phyloP scores from a whole-genome alignment of 2,797 vertebrate genomes.

The Lindbergichthys nudifrons region DNA sequence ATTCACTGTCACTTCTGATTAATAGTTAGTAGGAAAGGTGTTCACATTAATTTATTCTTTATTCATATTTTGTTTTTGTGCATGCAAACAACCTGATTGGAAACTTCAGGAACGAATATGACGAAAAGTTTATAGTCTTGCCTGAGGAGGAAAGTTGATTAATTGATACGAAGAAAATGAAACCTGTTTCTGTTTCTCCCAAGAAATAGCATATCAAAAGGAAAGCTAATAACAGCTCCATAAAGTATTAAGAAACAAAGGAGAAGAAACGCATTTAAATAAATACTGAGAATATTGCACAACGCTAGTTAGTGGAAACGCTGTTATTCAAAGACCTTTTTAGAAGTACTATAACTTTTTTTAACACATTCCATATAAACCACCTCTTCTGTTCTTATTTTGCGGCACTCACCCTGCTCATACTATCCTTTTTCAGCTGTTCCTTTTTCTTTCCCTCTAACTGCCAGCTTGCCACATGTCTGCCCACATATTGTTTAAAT shows the following conservation, averaged over 20 bases:
- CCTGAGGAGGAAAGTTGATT: background rate
- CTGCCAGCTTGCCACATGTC: background rate
- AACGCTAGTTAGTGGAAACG: background rate
- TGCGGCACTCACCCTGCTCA: conserved; percentile 1
- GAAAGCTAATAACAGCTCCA: background rate
- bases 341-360: background rate
- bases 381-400: background rate
- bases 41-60: too few species aligned
- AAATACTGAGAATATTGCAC: background rate
- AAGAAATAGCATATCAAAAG: too few species aligned
- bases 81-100: too few species aligned
- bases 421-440: background rate
- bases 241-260: background rate
- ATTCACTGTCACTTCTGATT: background rate
- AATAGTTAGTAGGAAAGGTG: too few species aligned
- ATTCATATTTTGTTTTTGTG: too few species aligned
- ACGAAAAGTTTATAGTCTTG: background rate
- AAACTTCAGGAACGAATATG: background rate
- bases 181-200: too few species aligned
- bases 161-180: background rate
- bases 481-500: conserved; percentile 69
- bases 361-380: background rate
- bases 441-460: background rate
- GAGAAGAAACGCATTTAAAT: background rate
- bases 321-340: background rate